These are phyloP conservation scores for Lethocerus indicus DNA, from an alignment of 1,140 invertebrate genomes.

Conservation along the genomic window DNA sequence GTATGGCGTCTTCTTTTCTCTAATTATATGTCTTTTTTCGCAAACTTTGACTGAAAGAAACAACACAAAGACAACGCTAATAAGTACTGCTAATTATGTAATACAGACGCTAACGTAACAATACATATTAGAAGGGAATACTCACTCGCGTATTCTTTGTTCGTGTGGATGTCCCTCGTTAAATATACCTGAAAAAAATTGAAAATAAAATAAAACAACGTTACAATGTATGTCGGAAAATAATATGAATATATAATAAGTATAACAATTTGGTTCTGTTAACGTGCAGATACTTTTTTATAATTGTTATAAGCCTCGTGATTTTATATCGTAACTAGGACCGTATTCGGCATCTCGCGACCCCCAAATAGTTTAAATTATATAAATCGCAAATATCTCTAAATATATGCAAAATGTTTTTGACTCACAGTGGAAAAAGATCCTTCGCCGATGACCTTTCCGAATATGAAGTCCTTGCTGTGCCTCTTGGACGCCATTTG, in stretches of 20 bases:
- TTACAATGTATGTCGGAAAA: no score
- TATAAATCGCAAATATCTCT: neutral
- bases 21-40: slow-evolving; percentile 80
- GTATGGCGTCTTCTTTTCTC: slow-evolving; percentile 84
- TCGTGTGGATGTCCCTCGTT: slow-evolving; percentile 77
- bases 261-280: no score
- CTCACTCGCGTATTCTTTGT: slow-evolving; percentile 87
- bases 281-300: no score
- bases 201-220: no score
- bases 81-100: neutral
- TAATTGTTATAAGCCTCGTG: slow-evolving; percentile 6
- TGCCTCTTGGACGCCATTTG: slow-evolving; percentile 37
- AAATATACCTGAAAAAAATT: slow-evolving; percentile 53
- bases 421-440: slow-evolving; percentile 81
- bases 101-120: neutral
- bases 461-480: slow-evolving; percentile 85
- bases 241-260: no score
- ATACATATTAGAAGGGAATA: slow-evolving; percentile 19
- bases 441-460: slow-evolving; percentile 88
- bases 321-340: no score
- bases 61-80: slow-evolving; percentile 17
- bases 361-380: no score
- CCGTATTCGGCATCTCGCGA: no score
- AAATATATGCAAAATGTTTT: neutral
- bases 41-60: slow-evolving; percentile 81